Base-by-base conservation (phyloP, 1,140 invertebrate genomes). In the Eurosta solidaginis region DNA sequence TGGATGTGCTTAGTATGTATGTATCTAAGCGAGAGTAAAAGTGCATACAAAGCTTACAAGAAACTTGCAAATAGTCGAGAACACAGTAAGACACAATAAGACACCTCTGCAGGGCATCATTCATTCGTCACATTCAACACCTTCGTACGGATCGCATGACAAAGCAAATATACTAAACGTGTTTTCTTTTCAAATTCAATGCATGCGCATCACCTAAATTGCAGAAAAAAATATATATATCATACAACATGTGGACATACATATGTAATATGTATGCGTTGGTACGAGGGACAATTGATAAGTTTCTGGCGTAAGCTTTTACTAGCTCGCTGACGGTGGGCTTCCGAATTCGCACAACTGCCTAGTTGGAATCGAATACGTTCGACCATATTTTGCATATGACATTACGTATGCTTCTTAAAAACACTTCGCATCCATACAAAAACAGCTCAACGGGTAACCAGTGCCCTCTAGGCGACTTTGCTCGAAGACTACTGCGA, bases 51-150 rank as follows among this genome's bases (percentile, higher is more conserved):
- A 63, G n/a, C 59, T 33, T 22, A n/a, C 59, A 40, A 10, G 5
- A 27, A 20, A 25, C 25, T 54, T 54, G 27, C 20, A 54, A 54
- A 54, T 54, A 27, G 50, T 54, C 27, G n/a, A n/a, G n/a, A 68
- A 33, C 36, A 68, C 33, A 68, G 40, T 68, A 40, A 17, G 29
- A 68, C 29, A 68, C 29, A 40, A 40, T 40, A 68, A 68, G 59
- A 68, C 27, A 40, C n/a, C n/a, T 40, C 59, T 68, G 59, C 33
- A 20, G 40, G 59, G 33, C 59, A 68, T 68, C 59, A 68, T 68
- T n/a, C 59, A 68, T 4, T 68, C 59, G 59, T 68, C 59, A 68
- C 5, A 68, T 40, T 68, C 59, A 68, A 68, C 59, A 40, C 59
- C 59, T 68, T 68, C n/a, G n/a, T 36, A 33, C 33, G 59, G 14